phyloP scores from a whole-genome alignment of 2,888 invertebrate species.

The Drosophila phalerata region DNA sequence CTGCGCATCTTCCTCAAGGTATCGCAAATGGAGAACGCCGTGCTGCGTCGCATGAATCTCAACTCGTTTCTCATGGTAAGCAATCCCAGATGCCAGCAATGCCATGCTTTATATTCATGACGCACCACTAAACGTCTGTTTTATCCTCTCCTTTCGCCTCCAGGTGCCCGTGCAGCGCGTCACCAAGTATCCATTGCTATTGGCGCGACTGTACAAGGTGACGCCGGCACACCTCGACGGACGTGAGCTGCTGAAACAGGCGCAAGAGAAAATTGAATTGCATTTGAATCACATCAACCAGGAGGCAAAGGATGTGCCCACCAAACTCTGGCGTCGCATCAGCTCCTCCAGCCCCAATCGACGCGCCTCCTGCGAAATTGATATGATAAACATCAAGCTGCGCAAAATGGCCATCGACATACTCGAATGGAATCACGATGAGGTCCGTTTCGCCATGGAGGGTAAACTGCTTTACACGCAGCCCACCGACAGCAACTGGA shows the following conservation, averaged over 20 bases:
- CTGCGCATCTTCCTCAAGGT: constrained; percentile 97
- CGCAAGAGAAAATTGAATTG: constrained; percentile 96
- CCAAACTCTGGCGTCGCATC: constrained; percentile 95
- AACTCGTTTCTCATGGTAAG: constrained; percentile 98
- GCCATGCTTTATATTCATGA: constrained; percentile 26
- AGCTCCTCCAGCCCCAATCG: constrained; percentile 90
- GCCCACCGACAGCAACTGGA: constrained; percentile 96
- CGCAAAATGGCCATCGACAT: constrained; percentile 97
- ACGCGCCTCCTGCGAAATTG: constrained; percentile 92
- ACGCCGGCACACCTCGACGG: constrained; percentile 94
- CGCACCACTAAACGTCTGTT: constrained; percentile 25
- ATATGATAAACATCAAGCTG: constrained; percentile 95
- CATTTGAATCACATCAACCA: constrained; percentile 98
- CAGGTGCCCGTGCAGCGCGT: constrained; percentile 98
- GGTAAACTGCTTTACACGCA: constrained; percentile 95
- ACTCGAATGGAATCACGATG: constrained; percentile 97
- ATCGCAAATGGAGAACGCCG: constrained; percentile 98
- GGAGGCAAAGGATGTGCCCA: constrained; percentile 95
- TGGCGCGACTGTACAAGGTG: constrained; percentile 95
- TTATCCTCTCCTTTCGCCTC: neutral
- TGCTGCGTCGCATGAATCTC: constrained; percentile 96
- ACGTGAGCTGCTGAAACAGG: constrained; percentile 93
- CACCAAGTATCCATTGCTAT: constrained; percentile 97
- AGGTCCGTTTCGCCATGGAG: constrained; percentile 95
- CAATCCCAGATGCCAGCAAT: constrained; percentile 63